phyloP scores from a whole-genome alignment of 2,113 vertebrate species.

The Pitta sordida region DNA sequence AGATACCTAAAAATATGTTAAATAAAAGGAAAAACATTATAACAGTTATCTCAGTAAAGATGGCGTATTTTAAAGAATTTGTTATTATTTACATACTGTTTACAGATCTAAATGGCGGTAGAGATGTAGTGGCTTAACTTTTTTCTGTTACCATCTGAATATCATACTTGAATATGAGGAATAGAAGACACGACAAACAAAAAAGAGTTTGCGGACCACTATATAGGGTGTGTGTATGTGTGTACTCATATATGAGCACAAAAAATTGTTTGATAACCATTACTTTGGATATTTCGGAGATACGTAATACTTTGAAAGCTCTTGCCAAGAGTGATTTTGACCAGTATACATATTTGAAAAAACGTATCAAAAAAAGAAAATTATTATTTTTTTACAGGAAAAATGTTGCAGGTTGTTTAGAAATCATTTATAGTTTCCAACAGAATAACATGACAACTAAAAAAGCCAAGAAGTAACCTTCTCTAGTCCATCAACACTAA shows the following conservation, averaged over 20 bases:
- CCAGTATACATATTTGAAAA: background rate
- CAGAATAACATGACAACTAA: background rate
- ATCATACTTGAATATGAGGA: background rate
- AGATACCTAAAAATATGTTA: conserved; percentile 83
- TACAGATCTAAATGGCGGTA: background rate
- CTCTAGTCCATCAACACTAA: background rate
- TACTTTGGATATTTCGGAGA: background rate
- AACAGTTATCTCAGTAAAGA: background rate
- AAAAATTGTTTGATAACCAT: background rate
- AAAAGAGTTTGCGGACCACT: background rate
- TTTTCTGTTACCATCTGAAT: background rate
- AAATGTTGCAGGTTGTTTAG: background rate
- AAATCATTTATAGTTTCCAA: background rate
- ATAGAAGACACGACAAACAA: background rate
- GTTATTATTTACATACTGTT: background rate
- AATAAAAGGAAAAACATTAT: background rate
- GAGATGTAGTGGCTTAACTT: background rate
- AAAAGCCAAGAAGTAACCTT: background rate
- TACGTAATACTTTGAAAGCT: background rate
- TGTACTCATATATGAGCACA: background rate
- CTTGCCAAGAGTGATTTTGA: background rate
- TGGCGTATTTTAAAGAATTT: background rate
- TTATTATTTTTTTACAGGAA: background rate
- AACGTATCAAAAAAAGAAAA: background rate
- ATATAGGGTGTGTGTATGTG: fast-evolving